These are phyloP conservation scores for Halcyon smyrnensis DNA, from an alignment of 2,797 vertebrate genomes.

Conservation along the genomic window DNA sequence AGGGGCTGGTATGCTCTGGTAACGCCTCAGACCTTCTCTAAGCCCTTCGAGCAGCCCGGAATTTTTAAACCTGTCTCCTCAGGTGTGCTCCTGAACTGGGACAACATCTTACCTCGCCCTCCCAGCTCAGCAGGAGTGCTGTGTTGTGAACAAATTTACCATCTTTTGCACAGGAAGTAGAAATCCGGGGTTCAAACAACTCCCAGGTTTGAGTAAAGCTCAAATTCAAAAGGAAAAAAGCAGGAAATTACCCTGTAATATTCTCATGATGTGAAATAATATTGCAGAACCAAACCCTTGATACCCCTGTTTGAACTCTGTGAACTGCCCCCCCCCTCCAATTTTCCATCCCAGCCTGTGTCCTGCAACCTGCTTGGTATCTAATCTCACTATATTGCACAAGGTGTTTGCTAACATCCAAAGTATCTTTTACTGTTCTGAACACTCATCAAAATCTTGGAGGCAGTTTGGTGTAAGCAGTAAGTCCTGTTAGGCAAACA, in stretches of 20 bases:
- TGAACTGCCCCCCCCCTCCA: fast-evolving
- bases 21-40: background rate
- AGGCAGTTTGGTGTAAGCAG: slow-evolving; percentile 63
- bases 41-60: fast-evolving
- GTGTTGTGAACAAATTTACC: background rate
- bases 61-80: background rate
- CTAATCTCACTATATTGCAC: slow-evolving; percentile 65
- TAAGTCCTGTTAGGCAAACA: slow-evolving; percentile 62
- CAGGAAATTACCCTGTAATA: background rate
- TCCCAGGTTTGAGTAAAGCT: background rate
- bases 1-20: background rate
- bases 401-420: slow-evolving; percentile 75
- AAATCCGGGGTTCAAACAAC: background rate
- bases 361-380: background rate
- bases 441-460: slow-evolving; percentile 68
- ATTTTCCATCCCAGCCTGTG: background rate
- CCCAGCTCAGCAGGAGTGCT: background rate
- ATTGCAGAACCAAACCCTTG: background rate
- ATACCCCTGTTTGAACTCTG: background rate
- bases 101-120: background rate
- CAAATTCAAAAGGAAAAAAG: background rate
- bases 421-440: slow-evolving; percentile 61
- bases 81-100: background rate
- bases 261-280: background rate
- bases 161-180: background rate